Evolutionary conservation across 2,113 vertebrate genomes (phyloP).

Genomic region (Calypte anna): DNA sequence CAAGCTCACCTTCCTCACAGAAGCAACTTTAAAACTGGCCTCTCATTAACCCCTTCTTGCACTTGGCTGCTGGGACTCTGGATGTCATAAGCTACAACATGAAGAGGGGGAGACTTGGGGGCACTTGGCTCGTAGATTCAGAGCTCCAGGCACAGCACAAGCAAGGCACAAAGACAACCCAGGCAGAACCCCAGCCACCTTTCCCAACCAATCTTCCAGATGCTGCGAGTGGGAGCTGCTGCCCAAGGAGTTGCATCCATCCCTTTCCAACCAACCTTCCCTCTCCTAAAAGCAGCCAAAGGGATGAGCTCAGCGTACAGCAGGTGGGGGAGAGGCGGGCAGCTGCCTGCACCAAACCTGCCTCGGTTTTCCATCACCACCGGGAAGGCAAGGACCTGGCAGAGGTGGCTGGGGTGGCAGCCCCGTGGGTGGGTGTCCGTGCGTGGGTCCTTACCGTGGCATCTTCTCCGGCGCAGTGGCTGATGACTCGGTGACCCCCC

Average conservation of each 20-base stretch:
- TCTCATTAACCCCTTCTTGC: neutral
- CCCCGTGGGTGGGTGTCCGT: neutral
- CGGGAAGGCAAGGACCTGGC: neutral
- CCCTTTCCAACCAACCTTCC: fast-evolving
- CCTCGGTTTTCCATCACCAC: neutral
- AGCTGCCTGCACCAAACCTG: neutral
- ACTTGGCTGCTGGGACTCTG: neutral
- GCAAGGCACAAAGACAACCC: neutral
- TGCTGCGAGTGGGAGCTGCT: neutral
- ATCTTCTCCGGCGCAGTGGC: conserved; percentile 91
- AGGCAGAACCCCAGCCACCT: neutral
- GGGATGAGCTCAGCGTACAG: neutral
- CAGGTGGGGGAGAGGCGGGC: neutral
- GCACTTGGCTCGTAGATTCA: fast-evolving
- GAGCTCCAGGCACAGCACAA: neutral
- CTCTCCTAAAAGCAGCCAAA: neutral
- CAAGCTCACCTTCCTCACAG: neutral
- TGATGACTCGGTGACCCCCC: conserved; percentile 86
- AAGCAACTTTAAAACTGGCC: neutral
- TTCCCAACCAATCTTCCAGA: neutral
- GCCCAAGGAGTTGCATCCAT: neutral
- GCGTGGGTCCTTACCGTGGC: conserved; percentile 84
- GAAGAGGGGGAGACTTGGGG: neutral
- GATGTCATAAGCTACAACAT: fast-evolving
- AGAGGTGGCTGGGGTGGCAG: neutral